Evolutionary conservation across 2,113 vertebrate species (phyloP), one percentile per base, ranked within the genome.

Genomic region (Eclectus roratus): DNA sequence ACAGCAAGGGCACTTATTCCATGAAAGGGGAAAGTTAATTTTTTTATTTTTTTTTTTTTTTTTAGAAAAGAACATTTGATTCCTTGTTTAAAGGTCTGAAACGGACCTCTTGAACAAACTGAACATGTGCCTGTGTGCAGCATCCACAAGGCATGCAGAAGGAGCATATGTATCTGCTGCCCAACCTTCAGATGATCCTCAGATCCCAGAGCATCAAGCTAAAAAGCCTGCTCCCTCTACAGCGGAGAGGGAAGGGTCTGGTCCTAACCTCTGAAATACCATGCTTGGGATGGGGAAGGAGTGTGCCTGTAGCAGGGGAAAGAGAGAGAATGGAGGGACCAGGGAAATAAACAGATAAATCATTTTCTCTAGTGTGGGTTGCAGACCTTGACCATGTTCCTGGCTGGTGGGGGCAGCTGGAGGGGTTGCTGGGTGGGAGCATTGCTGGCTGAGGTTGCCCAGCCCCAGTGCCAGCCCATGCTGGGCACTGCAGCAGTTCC

Each of bases 381-480:
- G 52, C 63, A 69, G 49, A 2, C 52, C 39, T 50, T 33, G 9
- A 6, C 43, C 23, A 3, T 0, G 0, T 23, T 89, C 64, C 44
- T 74, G 69, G 47, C 44, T 53, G 35, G 33, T 27, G 46, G 33
- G 23, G 31, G 53, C 68, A 80, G 52, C 68, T 73, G 69, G 58
- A 69, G 65, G n/a, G 4, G 4, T 16, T 61, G 39, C 49, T 41
- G 58, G 10, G 21, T 72, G 39, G 52, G 39, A 77, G 4, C 1
- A 0, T 33, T 0, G 0, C 46, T 10, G 25, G 37, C 41, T 10
- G 47, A 39, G 24, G 39, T 66, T 90, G 29, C 17, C n/a, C 50
- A 74, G 46, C 21, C n/a, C 43, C 55, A 24, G 31, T 27, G 35
- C 23, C 33, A 50, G n/a, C 17, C n/a, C 68, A 7, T 11, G 5